phyloP scores from a whole-genome alignment of 64 coral and sea anemone genomes.

The Trachythela sp. region DNA sequence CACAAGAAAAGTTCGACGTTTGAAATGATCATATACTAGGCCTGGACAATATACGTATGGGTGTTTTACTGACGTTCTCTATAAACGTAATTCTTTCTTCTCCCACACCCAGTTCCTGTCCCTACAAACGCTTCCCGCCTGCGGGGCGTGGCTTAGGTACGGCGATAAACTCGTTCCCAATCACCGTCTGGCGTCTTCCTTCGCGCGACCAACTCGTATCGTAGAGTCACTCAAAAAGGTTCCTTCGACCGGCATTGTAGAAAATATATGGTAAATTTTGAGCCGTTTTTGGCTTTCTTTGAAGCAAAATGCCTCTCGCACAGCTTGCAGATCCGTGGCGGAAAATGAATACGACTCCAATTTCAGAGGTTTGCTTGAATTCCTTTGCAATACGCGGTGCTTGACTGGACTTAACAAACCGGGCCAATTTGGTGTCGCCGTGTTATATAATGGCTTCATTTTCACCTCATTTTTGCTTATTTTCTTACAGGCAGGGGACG shows the following conservation, averaged over 20 bases:
- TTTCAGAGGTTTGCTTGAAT: background rate
- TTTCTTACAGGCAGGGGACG: background rate
- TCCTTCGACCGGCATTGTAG: background rate
- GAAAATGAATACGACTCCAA: constrained; percentile 20
- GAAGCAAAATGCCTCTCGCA: constrained; percentile 2
- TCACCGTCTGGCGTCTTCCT: background rate
- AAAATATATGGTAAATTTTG: background rate
- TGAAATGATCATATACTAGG: too few species aligned
- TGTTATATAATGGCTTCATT: background rate
- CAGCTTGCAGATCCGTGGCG: constrained; percentile 7
- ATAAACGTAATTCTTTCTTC: too few species aligned
- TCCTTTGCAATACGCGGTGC: background rate
- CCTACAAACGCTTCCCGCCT: background rate
- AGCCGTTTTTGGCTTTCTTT: background rate
- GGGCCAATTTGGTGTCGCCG: background rate
- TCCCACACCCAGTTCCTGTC: too few species aligned
- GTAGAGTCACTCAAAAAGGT: background rate
- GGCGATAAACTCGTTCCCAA: background rate
- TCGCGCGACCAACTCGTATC: background rate
- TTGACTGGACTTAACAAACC: background rate
- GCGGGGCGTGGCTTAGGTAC: background rate
- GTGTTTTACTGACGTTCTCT: too few species aligned
- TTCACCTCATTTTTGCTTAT: background rate
- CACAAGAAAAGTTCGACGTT: too few species aligned
- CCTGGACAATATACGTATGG: too few species aligned